Evolutionary conservation across 2,113 vertebrate genomes (phyloP).

Genomic region (Climacteris rufus): DNA sequence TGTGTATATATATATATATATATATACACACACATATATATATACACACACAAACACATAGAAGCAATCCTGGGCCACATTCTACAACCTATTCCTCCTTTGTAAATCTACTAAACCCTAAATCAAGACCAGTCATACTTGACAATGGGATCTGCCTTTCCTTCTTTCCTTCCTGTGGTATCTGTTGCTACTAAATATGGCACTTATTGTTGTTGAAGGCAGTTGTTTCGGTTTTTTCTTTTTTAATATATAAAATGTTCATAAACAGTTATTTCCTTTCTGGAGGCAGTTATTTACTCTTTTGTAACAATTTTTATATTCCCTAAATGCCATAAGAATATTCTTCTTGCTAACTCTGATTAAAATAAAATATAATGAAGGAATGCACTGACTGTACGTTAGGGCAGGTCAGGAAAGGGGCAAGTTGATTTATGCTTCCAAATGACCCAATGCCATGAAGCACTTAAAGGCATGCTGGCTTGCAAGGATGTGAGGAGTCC

Average conservation of each 20-base stretch:
- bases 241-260: background rate
- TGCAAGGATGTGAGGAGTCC: background rate
- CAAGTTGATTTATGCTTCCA: constrained; percentile 39
- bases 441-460: background rate
- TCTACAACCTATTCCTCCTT: background rate
- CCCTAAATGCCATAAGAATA: background rate
- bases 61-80: background rate
- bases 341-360: background rate
- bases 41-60: background rate
- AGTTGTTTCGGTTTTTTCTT: background rate
- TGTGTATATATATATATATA: background rate
- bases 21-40: background rate
- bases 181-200: background rate
- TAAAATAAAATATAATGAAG: background rate
- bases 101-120: background rate
- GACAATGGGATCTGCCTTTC: background rate
- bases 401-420: constrained; percentile 25
- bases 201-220: background rate
- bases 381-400: background rate
- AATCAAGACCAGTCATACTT: background rate
- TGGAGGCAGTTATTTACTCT: background rate
- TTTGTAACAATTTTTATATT: background rate
- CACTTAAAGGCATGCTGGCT: background rate
- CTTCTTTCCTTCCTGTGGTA: background rate
- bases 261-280: background rate